Conservation (phyloP, 2,113 vertebrate species). For the Platysteira castanea region DNA sequence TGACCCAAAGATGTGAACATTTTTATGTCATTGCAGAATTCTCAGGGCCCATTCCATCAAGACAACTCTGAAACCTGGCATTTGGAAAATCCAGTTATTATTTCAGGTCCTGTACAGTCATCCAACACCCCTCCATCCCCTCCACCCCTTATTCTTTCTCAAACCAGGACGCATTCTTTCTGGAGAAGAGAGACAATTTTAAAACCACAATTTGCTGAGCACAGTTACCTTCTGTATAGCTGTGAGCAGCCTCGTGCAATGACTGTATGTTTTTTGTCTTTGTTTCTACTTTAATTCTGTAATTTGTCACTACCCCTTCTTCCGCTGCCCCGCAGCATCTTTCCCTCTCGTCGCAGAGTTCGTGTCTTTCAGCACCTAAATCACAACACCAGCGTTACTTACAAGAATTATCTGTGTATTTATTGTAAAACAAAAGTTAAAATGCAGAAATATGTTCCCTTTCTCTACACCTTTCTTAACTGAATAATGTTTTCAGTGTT, state of each 20-base stretch:
- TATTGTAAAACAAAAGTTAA: not conserved
- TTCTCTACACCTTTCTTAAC: not conserved
- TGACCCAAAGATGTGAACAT: not conserved
- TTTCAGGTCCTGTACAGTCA: not conserved
- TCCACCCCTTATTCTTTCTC: not conserved
- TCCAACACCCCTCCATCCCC: not conserved
- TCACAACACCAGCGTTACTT: not conserved
- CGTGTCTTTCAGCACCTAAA: not conserved
- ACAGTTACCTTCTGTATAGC: not conserved
- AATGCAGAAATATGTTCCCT: not conserved
- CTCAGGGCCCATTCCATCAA: constrained; percentile 11
- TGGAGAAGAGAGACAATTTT: not conserved
- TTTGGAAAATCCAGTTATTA: not conserved
- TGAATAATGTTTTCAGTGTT: not conserved
- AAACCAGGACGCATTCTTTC: not conserved
- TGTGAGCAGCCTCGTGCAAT: not conserved
- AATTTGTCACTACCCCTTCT: not conserved
- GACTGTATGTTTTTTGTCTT: not conserved
- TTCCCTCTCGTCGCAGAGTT: not conserved
- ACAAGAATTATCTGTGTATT: not conserved
- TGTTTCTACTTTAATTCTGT: not conserved
- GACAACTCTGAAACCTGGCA: not conserved
- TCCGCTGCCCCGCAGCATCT: no score
- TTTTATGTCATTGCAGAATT: not conserved
- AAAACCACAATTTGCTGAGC: not conserved